Base-by-base conservation (phyloP, 2,888 invertebrate species). In the Drosophila atripex region DNA sequence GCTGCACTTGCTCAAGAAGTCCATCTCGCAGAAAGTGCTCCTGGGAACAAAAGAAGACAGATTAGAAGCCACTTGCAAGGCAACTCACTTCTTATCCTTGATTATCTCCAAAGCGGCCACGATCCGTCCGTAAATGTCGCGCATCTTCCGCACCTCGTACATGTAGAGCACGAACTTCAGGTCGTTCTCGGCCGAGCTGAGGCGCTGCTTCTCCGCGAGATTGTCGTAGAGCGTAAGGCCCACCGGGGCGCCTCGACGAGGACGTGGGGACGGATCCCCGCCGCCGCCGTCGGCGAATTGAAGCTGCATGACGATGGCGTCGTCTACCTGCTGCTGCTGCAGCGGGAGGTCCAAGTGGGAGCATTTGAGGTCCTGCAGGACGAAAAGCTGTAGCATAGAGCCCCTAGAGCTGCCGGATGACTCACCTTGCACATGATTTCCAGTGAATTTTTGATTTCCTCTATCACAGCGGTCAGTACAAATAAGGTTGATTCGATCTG, bases 401-500 rank as follows among this genome's bases (percentile, higher is more conserved):
- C n/a, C 35, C n/a, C 7, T 35, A 35, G 35, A 35, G 7, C n/a
- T 35, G 2, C 6, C 0, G 16, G n/a, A 3, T n/a, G 11, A 52
- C 69, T 39, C 38, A 60, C 91, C 82, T 92, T 92, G 77, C 94
- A 93, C 76, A 94, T 93, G 89, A 93, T 93, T 86, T 94, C 94
- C 72, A 94, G 88, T 14, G 93, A 93, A 68, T 92, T 92, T 89
- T 94, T 94, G 43, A 94, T 93, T 89, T 94, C 94, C 52, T 92
- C 92, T 73, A 93, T 92, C 80, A 94, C 91, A 77, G 92, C 92
- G 52, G 93, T 93, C 78, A 94, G 90, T 47, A 93, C 93, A 76
- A 94, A 93, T 77, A 95, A 90, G 68, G 93, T 93, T 46, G 92
- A 92, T 90, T 94, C 94, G 88, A 94, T 93, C 94, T 94, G 89